Base-by-base conservation (phyloP, 2,797 vertebrate species). In the Tympanoctomys barrerae region DNA sequence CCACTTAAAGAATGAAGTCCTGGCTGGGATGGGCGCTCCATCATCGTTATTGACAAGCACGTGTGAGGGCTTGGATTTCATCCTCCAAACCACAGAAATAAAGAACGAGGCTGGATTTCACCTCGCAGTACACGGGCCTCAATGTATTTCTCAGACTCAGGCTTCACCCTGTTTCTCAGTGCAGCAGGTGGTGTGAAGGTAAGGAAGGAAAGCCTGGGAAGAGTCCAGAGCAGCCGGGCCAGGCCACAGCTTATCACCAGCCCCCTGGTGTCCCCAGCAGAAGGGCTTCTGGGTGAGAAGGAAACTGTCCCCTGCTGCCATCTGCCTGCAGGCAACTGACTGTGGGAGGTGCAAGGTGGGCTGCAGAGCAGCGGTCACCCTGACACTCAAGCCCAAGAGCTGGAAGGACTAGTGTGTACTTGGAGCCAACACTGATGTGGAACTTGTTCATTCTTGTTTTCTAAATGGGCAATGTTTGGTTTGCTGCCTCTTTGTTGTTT, bases 401-500 rank as follows among this genome's bases (percentile, higher is more conserved):
- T 24, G 31, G 68, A 49, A 81, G 86, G 10, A 33, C 6, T 39
- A 1, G 52, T 14, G 6, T 11, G 1, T n/a, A 31, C 22, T 22
- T 42, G 64, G 31, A 14, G 36, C 12, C 28, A 26, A 2, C 62
- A 18, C 73, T 9, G n/a, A 49, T 71, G 21, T 42, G 33, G 22
- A 87, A 42, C 66, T 46, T 28, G 31, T 26, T 19, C 70, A 2
- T 49, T 49, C 46, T 77, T 49, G 49, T 61, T 73, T 13, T 57
- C 22, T 10, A 16, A 42, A 54, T 16, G 11, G 66, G 26, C 66
- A 52, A 26, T 6, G 33, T 24, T n/a, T 49, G 28, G 33, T 36
- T n/a, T 52, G 71, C 80, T 95, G 89, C 33, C n/a, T 49, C 42
- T 33, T 36, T 11, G 75, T 87, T 96, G 95, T 92, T 96, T 54